phyloP scores from a whole-genome alignment of 2,113 vertebrate species.

The Gymnobelideus leadbeateri region DNA sequence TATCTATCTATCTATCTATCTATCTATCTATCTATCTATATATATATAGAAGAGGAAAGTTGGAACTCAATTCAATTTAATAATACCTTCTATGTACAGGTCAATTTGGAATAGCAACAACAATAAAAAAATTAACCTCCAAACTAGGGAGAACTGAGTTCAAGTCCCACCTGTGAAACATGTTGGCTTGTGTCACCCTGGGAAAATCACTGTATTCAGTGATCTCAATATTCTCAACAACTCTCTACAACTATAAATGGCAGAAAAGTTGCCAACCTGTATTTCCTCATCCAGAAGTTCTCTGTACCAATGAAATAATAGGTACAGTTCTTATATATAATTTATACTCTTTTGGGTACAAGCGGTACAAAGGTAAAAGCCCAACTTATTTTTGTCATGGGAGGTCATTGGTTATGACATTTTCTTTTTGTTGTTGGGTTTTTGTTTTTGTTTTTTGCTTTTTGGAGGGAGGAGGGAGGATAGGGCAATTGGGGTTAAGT shows the following conservation, averaged over 20 bases:
- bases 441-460: no score
- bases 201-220: no score
- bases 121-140: background rate
- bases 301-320: background rate
- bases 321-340: background rate
- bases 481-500: no score
- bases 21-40: no score
- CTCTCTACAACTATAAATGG: background rate
- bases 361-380: background rate
- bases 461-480: no score
- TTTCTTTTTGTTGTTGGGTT: background rate
- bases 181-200: background rate
- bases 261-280: background rate
- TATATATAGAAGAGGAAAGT: background rate
- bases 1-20: no score
- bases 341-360: background rate
- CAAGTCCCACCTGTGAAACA: background rate
- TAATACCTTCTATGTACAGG: background rate
- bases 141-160: background rate
- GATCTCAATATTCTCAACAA: background rate
- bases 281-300: background rate
- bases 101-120: background rate
- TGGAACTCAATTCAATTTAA: background rate
- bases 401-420: background rate
- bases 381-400: background rate